These are phyloP conservation scores for Aethes cnicana DNA, from an alignment of 2,888 invertebrate species.

Conservation along the genomic window DNA sequence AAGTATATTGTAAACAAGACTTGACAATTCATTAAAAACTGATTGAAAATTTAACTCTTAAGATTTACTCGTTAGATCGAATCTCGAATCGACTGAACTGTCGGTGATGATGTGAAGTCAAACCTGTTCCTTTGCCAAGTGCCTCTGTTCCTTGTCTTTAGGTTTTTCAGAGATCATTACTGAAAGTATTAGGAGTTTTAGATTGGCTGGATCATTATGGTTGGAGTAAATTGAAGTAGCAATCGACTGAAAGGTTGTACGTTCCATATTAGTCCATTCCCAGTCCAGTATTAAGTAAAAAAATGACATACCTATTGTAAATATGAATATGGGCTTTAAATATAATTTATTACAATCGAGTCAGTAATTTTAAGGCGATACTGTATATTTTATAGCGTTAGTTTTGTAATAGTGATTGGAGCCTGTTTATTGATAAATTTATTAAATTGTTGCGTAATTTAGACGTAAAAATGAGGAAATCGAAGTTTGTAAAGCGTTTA, in stretches of 20 bases:
- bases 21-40: too few species aligned
- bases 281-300: conserved; percentile 62
- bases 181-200: background rate
- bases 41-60: too few species aligned
- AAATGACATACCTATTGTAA: conserved; percentile 43
- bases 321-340: conserved; percentile 64
- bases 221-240: background rate
- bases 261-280: conserved; percentile 52
- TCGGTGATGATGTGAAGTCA: too few species aligned
- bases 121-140: too few species aligned
- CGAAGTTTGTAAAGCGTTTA: background rate
- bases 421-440: conserved; percentile 5
- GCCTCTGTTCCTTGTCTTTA: too few species aligned
- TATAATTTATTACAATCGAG: conserved; percentile 70
- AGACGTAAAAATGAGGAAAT: background rate
- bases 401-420: conserved; percentile 19
- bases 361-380: conserved; percentile 73
- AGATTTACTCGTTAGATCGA: too few species aligned
- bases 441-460: conserved; percentile 8
- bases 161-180: too few species aligned
- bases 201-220: background rate
- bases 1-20: too few species aligned
- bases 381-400: conserved; percentile 47
- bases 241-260: conserved; percentile 24
- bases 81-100: too few species aligned